These are phyloP conservation scores for Parapristionchus giblindavisi DNA, from an alignment of 2,888 invertebrate species.

Conservation along the genomic window DNA sequence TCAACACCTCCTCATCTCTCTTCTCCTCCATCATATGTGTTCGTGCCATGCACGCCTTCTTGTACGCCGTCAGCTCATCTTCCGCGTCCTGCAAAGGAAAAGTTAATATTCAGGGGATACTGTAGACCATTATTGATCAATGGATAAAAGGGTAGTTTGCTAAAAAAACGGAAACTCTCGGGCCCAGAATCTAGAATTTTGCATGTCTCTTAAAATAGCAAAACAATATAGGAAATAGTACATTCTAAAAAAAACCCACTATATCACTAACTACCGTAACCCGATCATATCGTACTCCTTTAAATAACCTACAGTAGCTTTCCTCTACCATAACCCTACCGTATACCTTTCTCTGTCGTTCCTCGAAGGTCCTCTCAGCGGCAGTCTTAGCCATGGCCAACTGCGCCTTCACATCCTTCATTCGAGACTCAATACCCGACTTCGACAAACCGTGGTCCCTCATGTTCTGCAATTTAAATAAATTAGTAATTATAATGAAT, in stretches of 20 bases:
- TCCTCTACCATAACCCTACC: constrained; percentile 81
- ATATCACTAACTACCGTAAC: not conserved
- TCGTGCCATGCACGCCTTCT: constrained; percentile 45
- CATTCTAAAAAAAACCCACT: constrained; percentile 72
- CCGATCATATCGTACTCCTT: constrained; percentile 59
- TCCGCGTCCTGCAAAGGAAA: constrained; percentile 17
- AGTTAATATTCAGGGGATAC: not conserved
- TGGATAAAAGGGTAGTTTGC: not conserved
- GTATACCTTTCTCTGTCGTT: constrained; percentile 80
- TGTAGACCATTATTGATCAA: not conserved
- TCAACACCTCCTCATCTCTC: constrained; percentile 49
- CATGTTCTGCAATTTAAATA: constrained; percentile 42
- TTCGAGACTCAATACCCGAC: constrained; percentile 40
- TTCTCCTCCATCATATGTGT: constrained; percentile 50
- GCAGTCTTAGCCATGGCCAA: constrained; percentile 89
- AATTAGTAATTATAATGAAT: not conserved
- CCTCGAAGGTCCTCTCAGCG: constrained; percentile 86
- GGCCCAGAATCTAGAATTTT: constrained; percentile 71
- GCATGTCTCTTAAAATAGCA: not conserved
- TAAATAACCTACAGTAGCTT: constrained; percentile 82
- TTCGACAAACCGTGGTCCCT: constrained; percentile 46
- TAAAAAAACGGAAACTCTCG: not conserved
- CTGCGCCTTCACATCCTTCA: constrained; percentile 52
- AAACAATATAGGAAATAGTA: no score
- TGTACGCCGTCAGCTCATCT: constrained; percentile 46